phyloP scores from a whole-genome alignment of 1,140 invertebrate species.

The Colletes gigas region DNA sequence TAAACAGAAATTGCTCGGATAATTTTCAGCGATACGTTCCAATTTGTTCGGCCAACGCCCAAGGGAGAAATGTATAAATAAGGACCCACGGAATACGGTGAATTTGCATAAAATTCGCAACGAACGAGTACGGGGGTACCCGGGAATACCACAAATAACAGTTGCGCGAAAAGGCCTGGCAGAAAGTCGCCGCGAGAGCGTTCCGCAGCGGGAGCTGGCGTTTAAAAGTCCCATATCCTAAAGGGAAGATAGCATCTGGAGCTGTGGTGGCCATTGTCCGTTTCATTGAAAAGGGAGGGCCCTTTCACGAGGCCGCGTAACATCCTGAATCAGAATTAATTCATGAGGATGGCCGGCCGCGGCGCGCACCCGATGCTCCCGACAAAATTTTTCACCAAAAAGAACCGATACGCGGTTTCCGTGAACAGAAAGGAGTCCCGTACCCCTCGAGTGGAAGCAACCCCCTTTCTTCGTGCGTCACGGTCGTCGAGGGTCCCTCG shows the following conservation, averaged over 20 bases:
- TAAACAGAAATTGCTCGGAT: no score
- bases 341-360: constrained; percentile 37
- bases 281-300: constrained; percentile 34
- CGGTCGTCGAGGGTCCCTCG: constrained; percentile 53
- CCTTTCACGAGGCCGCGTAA: constrained; percentile 42
- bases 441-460: not conserved
- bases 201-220: not conserved
- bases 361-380: no score
- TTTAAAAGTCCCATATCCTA: not conserved
- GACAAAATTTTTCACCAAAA: no score
- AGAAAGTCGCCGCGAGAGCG: not conserved
- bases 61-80: no score
- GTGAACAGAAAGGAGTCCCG: not conserved
- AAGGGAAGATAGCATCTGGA: constrained; percentile 23
- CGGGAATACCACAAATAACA: no score
- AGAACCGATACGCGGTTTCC: not conserved
- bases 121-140: no score
- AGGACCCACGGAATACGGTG: no score
- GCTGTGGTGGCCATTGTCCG: constrained; percentile 48
- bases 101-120: no score
- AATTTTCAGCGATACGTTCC: no score
- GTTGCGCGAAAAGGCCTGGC: not conserved
- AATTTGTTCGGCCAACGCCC: no score
- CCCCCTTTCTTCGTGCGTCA: constrained; percentile 22
- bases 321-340: constrained; percentile 65